These are phyloP conservation scores for Psophia crepitans DNA, from an alignment of 2,113 vertebrate species.

Conservation along the genomic window DNA sequence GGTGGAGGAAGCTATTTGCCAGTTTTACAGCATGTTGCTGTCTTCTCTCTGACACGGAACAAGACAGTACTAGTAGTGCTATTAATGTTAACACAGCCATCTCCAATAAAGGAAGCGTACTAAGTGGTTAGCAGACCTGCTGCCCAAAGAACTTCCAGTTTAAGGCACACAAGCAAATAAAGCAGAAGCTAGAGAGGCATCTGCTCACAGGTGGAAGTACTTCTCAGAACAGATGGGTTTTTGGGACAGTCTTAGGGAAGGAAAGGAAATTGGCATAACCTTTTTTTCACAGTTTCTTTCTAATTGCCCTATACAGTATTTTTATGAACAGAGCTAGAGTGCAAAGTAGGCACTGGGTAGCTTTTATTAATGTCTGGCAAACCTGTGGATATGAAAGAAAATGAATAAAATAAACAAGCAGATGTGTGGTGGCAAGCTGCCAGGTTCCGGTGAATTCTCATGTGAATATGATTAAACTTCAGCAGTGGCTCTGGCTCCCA, in stretches of 20 bases:
- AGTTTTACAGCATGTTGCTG: not conserved
- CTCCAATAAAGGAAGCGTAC: not conserved
- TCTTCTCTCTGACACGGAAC: not conserved
- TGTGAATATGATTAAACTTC: not conserved
- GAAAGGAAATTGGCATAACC: not conserved
- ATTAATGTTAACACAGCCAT: not conserved
- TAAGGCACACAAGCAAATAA: not conserved
- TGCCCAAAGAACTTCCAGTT: not conserved
- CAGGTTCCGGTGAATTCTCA: not conserved
- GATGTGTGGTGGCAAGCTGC: not conserved
- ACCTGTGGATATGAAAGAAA: not conserved
- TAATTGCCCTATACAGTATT: not conserved
- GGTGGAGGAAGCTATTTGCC: not conserved
- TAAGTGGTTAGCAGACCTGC: not conserved
- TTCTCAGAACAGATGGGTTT: not conserved
- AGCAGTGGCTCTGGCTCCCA: not conserved
- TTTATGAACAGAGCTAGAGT: not conserved
- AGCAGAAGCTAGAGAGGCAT: not conserved
- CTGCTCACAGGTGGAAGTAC: not conserved
- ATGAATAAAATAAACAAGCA: not conserved
- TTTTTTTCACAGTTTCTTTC: not conserved
- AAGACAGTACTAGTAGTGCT: not conserved
- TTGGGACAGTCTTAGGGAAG: not conserved
- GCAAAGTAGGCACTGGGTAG: not conserved
- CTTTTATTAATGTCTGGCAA: not conserved